phyloP scores from a whole-genome alignment of 2,888 invertebrate species.

The Liposcelis brunnea region DNA sequence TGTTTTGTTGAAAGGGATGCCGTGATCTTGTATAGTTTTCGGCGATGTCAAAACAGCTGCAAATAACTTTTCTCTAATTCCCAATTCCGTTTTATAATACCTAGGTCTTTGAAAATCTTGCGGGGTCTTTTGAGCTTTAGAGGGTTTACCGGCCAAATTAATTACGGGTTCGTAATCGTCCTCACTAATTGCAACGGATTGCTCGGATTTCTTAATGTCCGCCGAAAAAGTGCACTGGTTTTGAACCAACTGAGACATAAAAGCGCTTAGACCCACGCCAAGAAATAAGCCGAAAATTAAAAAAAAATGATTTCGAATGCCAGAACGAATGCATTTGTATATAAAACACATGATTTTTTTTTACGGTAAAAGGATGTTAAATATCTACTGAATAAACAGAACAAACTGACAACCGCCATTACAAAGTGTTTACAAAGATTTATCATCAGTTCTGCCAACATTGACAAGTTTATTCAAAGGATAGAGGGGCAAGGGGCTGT shows the following conservation, averaged over 20 bases:
- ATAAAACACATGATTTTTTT: slow-evolving; percentile 5
- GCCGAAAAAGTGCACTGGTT: slow-evolving; percentile 13
- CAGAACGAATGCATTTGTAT: neutral
- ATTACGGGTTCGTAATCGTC: slow-evolving; percentile 31
- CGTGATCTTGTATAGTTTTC: slow-evolving; percentile 50
- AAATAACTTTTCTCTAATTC: slow-evolving; percentile 76
- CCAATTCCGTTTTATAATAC: slow-evolving; percentile 89
- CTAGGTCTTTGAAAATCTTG: slow-evolving; percentile 63
- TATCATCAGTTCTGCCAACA: too few species aligned
- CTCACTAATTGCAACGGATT: slow-evolving; percentile 15
- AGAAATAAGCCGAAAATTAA: slow-evolving; percentile 17
- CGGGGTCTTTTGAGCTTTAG: slow-evolving; percentile 29
- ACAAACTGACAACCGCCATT: too few species aligned
- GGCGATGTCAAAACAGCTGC: slow-evolving; percentile 69
- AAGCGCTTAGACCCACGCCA: slow-evolving; percentile 17
- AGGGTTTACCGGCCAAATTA: slow-evolving; percentile 29
- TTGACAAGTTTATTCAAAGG: too few species aligned
- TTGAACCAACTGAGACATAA: slow-evolving; percentile 16
- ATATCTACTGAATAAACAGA: too few species aligned
- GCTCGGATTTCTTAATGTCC: neutral
- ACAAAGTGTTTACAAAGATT: too few species aligned
- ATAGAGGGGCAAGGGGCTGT: too few species aligned
- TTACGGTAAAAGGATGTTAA: too few species aligned
- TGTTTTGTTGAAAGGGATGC: slow-evolving; percentile 75
- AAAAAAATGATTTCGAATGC: slow-evolving; percentile 17